Percentiles rank a stretch among this genome's conserved stretches.
Conservation (phyloP, 2,113 vertebrate genomes). For the Nothoprocta pentlandii region DNA sequence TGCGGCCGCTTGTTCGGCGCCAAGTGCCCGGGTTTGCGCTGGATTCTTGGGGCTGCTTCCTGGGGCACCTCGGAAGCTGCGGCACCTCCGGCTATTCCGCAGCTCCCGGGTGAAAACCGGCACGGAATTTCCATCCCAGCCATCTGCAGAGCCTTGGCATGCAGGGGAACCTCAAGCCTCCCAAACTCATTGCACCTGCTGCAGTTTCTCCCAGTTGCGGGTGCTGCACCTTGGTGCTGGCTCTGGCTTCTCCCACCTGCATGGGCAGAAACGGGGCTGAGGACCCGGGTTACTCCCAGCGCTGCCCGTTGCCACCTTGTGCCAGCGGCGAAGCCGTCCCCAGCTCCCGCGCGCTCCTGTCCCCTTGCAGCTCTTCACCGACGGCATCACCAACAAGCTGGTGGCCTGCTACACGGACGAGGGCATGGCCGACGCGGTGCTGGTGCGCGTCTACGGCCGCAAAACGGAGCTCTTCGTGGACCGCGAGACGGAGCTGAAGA, state of each 20-base stretch:
- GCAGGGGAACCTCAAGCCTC: rapidly evolving
- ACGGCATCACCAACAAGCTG: constrained; percentile 98
- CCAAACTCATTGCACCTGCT: rapidly evolving
- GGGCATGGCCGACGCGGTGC: constrained; percentile 86
- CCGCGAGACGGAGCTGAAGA: constrained; percentile 93
- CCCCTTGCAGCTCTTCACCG: constrained; percentile 88
- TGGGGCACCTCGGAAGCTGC: rapidly evolving
- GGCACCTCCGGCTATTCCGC: not conserved
- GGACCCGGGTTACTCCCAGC: not conserved
- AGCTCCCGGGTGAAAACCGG: not conserved
- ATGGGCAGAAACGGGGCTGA: not conserved
- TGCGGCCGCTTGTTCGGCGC: not conserved
- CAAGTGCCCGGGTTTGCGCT: not conserved
- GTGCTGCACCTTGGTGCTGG: rapidly evolving
- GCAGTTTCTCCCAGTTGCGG: rapidly evolving
- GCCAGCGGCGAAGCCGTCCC: not conserved
- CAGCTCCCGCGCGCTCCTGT: not conserved
- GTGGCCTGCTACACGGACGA: constrained; percentile 92
- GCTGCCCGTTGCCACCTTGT: rapidly evolving
- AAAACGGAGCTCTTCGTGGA: constrained; percentile 95
- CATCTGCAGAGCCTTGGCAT: not conserved
- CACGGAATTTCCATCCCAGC: not conserved
- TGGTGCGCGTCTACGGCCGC: constrained; percentile 94
- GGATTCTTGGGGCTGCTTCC: not conserved
- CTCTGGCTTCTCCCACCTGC: not conserved